A percentile compares a stretch with the other conserved stretches of the same genome.
These are phyloP conservation scores for Phoenoteleia sp. DNA, from an alignment of 2,888 invertebrate genomes.

Conservation along the genomic window DNA sequence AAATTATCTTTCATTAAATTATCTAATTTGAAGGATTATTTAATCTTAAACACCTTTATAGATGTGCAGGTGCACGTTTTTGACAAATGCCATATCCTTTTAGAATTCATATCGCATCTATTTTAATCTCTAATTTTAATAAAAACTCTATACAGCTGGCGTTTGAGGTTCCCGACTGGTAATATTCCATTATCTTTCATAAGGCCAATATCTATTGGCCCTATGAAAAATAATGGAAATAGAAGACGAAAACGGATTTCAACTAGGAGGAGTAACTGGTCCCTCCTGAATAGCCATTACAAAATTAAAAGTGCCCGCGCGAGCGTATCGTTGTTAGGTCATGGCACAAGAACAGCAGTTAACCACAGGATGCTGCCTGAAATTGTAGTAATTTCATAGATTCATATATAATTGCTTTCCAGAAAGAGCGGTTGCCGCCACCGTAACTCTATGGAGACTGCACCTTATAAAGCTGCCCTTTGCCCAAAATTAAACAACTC, in stretches of 20 bases:
- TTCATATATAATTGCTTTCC: slow-evolving; percentile 80
- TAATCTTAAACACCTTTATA: background rate
- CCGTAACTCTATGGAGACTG: slow-evolving; percentile 52
- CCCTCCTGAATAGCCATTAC: slow-evolving; percentile 71
- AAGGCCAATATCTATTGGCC: slow-evolving; percentile 38
- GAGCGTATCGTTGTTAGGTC: slow-evolving; percentile 58
- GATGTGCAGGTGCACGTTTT: slow-evolving; percentile 39
- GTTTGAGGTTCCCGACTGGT: no score
- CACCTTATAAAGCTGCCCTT: slow-evolving; percentile 57
- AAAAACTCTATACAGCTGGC: slow-evolving; percentile 25
- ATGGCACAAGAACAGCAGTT: slow-evolving; percentile 73
- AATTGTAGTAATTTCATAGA: slow-evolving; percentile 82
- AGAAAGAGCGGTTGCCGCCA: slow-evolving; percentile 59
- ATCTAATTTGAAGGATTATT: no score
- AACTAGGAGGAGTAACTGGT: slow-evolving; percentile 65
- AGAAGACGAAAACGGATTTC: slow-evolving; percentile 57
- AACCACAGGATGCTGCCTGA: slow-evolving; percentile 78
- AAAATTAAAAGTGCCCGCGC: slow-evolving; percentile 75
- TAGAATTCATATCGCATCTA: background rate
- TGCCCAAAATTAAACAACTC: slow-evolving; percentile 54
- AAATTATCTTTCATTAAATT: no score
- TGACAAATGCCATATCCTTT: slow-evolving; percentile 35
- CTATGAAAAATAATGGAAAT: slow-evolving; percentile 57
- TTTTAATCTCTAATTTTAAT: background rate
- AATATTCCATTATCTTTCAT: no score